Percentiles rank a stretch among this genome's conserved stretches.
Evolutionary conservation across 2,113 vertebrate species (phyloP).

Genomic region (Stegastes partitus): DNA sequence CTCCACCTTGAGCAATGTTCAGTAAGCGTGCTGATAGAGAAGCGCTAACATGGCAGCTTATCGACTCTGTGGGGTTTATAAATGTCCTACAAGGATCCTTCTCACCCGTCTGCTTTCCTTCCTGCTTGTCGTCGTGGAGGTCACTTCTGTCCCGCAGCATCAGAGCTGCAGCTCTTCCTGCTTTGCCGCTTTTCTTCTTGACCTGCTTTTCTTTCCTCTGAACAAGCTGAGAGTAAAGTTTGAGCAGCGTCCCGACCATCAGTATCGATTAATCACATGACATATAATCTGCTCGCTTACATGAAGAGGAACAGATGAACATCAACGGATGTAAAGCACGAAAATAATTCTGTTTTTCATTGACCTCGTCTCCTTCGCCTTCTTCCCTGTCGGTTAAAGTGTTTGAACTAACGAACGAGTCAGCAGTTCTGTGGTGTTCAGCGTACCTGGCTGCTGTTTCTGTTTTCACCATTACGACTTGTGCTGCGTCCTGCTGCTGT

Average conservation of each 20-base stretch:
- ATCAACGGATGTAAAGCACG: not conserved
- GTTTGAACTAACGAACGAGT: too few species aligned
- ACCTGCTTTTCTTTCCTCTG: not conserved
- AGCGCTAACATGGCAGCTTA: too few species aligned
- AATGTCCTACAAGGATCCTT: too few species aligned
- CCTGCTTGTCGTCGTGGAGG: not conserved
- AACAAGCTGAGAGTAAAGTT: not conserved
- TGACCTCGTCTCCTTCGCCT: too few species aligned
- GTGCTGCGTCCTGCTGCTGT: not conserved
- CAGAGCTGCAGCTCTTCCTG: not conserved
- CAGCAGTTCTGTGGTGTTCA: not conserved
- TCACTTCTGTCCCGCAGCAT: not conserved
- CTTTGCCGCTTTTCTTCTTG: not conserved
- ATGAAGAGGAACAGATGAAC: too few species aligned
- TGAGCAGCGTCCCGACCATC: too few species aligned
- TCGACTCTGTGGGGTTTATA: too few species aligned
- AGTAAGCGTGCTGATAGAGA: too few species aligned
- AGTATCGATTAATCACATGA: too few species aligned
- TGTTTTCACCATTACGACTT: not conserved
- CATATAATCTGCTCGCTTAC: too few species aligned
- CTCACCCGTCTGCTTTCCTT: too few species aligned
- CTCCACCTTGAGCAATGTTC: not conserved
- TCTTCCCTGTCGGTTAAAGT: not conserved
- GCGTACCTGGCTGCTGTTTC: constrained; percentile 32
- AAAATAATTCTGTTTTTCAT: too few species aligned